phyloP scores from a whole-genome alignment of 1,140 invertebrate species.

The Fopius arisanus region DNA sequence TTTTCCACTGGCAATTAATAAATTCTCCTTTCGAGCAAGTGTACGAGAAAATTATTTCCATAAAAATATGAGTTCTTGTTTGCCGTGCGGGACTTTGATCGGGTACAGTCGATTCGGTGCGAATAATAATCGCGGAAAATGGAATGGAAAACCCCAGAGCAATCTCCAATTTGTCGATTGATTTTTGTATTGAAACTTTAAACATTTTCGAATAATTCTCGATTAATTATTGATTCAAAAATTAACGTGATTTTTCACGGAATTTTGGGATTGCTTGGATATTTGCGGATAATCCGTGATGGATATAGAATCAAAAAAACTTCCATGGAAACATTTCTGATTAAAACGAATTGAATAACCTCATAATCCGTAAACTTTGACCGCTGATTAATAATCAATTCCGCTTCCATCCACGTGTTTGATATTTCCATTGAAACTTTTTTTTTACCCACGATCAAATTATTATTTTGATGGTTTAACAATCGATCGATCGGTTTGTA shows the following conservation, averaged over 20 bases:
- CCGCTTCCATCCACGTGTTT: not conserved
- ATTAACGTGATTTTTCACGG: too few relatives aligned
- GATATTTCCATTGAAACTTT: not conserved
- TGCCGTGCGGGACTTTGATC: too few relatives aligned
- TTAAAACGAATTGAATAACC: not conserved
- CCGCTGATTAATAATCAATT: constrained; percentile 1
- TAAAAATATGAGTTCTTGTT: not conserved
- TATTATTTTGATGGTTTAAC: too few relatives aligned
- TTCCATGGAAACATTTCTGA: not conserved
- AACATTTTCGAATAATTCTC: too few relatives aligned
- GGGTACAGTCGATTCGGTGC: too few relatives aligned
- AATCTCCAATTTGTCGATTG: too few relatives aligned
- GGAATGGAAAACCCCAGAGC: too few relatives aligned
- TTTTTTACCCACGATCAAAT: not conserved
- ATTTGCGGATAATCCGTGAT: not conserved
- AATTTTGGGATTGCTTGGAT: too few relatives aligned
- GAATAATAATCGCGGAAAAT: too few relatives aligned
- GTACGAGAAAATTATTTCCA: not conserved
- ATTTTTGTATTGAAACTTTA: too few relatives aligned
- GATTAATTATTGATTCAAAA: too few relatives aligned
- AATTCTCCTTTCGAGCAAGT: not conserved
- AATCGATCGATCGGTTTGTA: too few relatives aligned
- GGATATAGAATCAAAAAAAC: not conserved
- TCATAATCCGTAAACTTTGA: constrained; percentile 1
- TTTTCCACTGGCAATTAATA: not conserved